Evolutionary conservation across 1,140 invertebrate genomes (phyloP), one percentile per base, ranked within the genome.

Genomic region (Chelonus insularis): DNA sequence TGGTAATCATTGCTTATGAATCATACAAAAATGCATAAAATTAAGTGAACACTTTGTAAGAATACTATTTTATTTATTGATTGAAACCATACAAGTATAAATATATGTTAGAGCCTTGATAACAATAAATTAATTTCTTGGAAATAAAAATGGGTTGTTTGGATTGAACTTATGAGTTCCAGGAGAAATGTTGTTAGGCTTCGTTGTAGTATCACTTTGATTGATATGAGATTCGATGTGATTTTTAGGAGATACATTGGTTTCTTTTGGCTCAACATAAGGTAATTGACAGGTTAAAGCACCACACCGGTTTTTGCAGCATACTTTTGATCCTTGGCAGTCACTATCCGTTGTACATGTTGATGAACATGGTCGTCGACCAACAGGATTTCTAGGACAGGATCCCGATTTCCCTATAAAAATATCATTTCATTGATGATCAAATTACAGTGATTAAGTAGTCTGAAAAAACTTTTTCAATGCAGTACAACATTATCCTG

Each of bases 261-360:
- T 43, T 48, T 67, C 64, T 5, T 47, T 0, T 11, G 39, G 18
- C n/a, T 77, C 66, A 0, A 66, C 32, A 1, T 72, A 70, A 0
- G 85, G 81, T 66, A 80, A 83, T 61, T 83, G 81, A 60, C 86
- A 87, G 2, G 81, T 77, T 9, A 83, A 68, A 0, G 84, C 86
- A 1, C 86, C 85, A 51, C 86, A 88, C 41, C 86, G 73, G 72
- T 86, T 87, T 51, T 74, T 77, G 61, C 86, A 88, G 67, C 86
- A 88, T 63, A 87, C 87, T 23, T 79, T 77, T 0, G 68, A 65
- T 1, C 83, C 78, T 2, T 74, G 73, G 56, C 86, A 88, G 68
- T 88, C 85, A 1, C 72, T 79, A 68, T 87, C 86, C 0, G 70
- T 63, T 0, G 74, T 83, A 60, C 86, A 88, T 1, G 82, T 83